Percentiles rank a stretch among this genome's conserved stretches.
These are phyloP conservation scores for Athrips mouffetella DNA, from an alignment of 2,888 invertebrate species.

Conservation along the genomic window DNA sequence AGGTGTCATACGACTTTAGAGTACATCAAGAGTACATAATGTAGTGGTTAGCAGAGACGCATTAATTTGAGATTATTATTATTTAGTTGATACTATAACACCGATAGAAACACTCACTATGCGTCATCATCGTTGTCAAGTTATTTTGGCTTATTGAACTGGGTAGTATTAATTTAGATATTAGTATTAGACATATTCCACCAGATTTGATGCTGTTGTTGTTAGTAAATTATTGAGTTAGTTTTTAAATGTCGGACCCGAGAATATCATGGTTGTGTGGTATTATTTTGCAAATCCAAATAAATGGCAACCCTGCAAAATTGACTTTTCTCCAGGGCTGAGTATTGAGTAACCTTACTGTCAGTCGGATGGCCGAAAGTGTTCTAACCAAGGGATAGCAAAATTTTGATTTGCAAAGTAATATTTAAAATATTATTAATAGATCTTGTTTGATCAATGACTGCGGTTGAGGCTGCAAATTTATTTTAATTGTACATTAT, in stretches of 20 bases:
- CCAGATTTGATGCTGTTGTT: slow-evolving; percentile 43
- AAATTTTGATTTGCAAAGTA: neutral
- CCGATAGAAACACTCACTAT: no score
- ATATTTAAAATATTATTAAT: slow-evolving; percentile 3
- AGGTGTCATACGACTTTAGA: no score
- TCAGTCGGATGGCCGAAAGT: no score
- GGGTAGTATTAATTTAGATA: slow-evolving; percentile 34
- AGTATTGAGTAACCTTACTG: no score
- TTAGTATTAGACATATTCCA: slow-evolving; percentile 64
- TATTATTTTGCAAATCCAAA: slow-evolving; percentile 2
- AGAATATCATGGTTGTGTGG: slow-evolving; percentile 25
- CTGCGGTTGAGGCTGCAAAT: slow-evolving; percentile 45
- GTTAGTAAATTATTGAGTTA: slow-evolving; percentile 60
- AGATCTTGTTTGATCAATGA: slow-evolving; percentile 23
- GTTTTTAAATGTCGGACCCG: slow-evolving; percentile 31
- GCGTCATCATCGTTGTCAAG: neutral
- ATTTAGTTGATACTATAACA: neutral
- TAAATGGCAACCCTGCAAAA: no score
- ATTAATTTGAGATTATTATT: slow-evolving; percentile 1
- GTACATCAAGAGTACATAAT: no score
- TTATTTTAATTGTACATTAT: slow-evolving; percentile 59
- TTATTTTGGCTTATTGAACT: slow-evolving; percentile 11
- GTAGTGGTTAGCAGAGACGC: no score
- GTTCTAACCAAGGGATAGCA: no score
- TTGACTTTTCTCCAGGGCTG: neutral